Evolutionary conservation across 2,888 invertebrate species (phyloP).

Genomic region (Nemotelus nigrinus): DNA sequence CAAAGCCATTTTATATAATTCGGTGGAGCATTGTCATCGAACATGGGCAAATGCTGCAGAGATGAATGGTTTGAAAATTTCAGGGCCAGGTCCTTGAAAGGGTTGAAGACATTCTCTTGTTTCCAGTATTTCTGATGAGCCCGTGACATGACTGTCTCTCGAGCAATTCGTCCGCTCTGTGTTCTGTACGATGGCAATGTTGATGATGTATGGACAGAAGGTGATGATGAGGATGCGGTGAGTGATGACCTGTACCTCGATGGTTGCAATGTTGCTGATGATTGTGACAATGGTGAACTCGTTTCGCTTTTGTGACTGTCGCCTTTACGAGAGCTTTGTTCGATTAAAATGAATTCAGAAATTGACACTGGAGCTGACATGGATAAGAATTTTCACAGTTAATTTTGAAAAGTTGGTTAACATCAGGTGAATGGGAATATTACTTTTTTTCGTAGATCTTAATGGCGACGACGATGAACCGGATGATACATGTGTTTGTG

Average conservation of each 20-base stretch:
- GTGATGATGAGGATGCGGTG: conserved; percentile 34
- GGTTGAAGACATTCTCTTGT: conserved; percentile 23
- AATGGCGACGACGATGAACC: background rate
- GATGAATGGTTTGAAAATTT: conserved; percentile 39
- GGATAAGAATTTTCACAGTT: conserved; percentile 27
- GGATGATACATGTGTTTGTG: conserved; percentile 10
- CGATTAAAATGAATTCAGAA: background rate
- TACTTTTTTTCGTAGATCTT: background rate
- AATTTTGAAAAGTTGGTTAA: background rate
- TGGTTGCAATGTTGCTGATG: background rate
- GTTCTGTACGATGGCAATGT: background rate
- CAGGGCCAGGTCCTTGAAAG: conserved; percentile 35
- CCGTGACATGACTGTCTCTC: conserved; percentile 28
- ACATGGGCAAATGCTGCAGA: conserved; percentile 18
- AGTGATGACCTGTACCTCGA: background rate
- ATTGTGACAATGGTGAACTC: conserved; percentile 25
- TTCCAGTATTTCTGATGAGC: conserved; percentile 43
- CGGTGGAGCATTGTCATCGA: conserved; percentile 50
- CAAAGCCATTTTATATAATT: conserved; percentile 52
- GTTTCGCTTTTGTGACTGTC: conserved; percentile 6
- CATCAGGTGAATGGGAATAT: background rate
- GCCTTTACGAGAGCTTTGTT: background rate
- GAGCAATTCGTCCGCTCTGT: background rate
- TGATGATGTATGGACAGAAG: conserved; percentile 34
- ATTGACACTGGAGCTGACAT: conserved; percentile 45